These are phyloP conservation scores for Mesaphorura yosii DNA, from an alignment of 1,140 invertebrate species.

Conservation along the genomic window DNA sequence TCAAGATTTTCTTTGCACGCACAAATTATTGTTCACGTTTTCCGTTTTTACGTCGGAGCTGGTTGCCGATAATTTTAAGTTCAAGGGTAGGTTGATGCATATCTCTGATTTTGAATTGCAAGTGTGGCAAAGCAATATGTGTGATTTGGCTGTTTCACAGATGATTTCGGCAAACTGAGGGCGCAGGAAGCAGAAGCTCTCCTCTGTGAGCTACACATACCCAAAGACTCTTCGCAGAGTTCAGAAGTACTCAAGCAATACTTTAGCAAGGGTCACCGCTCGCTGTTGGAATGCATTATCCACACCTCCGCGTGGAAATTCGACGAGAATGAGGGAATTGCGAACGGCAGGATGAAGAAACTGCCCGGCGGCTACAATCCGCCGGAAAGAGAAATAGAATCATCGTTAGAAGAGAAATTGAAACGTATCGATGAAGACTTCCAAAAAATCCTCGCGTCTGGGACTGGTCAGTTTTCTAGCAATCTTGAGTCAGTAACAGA, in stretches of 20 bases:
- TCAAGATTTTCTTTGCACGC: constrained; percentile 27
- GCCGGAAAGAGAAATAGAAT: no score
- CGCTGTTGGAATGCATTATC: constrained; percentile 26
- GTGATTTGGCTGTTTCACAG: no score
- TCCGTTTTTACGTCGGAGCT: constrained; percentile 23
- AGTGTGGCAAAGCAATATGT: no score
- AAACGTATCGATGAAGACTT: constrained; percentile 6
- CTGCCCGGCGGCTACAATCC: no score
- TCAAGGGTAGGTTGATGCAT: no score
- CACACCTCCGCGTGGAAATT: neutral
- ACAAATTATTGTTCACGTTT: constrained; percentile 24
- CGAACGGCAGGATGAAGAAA: neutral
- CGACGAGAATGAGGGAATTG: neutral
- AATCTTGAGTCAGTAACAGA: no score
- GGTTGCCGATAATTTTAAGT: neutral
- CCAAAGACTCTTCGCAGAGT: neutral
- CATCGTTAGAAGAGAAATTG: neutral
- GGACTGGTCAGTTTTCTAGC: no score
- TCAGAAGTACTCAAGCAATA: constrained; percentile 18
- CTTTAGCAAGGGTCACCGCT: constrained; percentile 13
- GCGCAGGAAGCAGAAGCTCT: constrained; percentile 19
- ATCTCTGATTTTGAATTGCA: no score
- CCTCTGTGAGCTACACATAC: constrained; percentile 13
- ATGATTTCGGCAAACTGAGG: constrained; percentile 13
- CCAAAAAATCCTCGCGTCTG: no score